A percentile compares a stretch with the other conserved stretches of the same genome.
phyloP scores from a whole-genome alignment of 2,888 invertebrate genomes.

The Aporophyla lueneburgensis region DNA sequence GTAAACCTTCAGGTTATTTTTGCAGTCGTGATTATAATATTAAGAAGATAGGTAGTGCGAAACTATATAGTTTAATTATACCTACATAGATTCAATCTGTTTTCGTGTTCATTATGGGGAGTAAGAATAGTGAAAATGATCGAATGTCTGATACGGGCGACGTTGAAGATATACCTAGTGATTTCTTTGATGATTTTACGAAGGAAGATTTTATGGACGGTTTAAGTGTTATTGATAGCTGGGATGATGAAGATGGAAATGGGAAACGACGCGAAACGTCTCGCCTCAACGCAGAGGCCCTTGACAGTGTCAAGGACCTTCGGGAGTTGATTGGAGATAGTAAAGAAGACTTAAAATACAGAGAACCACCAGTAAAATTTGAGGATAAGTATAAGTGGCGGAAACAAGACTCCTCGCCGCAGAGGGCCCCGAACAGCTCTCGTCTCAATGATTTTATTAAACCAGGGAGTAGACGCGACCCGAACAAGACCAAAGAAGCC shows the following conservation, averaged over 20 bases:
- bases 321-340: constrained; percentile 78
- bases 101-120: constrained; percentile 62
- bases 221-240: constrained; percentile 87
- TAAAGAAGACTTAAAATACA: constrained; percentile 51
- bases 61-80: neutral
- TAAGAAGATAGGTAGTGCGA: constrained; percentile 13
- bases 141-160: constrained; percentile 73
- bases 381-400: constrained; percentile 52
- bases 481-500: constrained; percentile 85
- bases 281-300: constrained; percentile 70
- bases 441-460: constrained; percentile 81
- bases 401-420: constrained; percentile 29
- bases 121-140: constrained; percentile 56
- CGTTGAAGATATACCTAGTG: constrained; percentile 86
- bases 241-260: constrained; percentile 77
- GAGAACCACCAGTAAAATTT: constrained; percentile 18
- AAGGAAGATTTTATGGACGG: constrained; percentile 88
- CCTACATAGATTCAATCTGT: constrained; percentile 8
- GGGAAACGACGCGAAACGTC: constrained; percentile 46
- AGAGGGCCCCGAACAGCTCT: constrained; percentile 65
- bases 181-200: constrained; percentile 88
- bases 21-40: constrained; percentile 15
- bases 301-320: constrained; percentile 79
- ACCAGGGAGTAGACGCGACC: constrained; percentile 87
- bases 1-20: constrained; percentile 21